Percentiles rank a stretch among this genome's conserved stretches.
phyloP scores from a whole-genome alignment of 1,140 invertebrate species.

The Leptoteleia sp. region DNA sequence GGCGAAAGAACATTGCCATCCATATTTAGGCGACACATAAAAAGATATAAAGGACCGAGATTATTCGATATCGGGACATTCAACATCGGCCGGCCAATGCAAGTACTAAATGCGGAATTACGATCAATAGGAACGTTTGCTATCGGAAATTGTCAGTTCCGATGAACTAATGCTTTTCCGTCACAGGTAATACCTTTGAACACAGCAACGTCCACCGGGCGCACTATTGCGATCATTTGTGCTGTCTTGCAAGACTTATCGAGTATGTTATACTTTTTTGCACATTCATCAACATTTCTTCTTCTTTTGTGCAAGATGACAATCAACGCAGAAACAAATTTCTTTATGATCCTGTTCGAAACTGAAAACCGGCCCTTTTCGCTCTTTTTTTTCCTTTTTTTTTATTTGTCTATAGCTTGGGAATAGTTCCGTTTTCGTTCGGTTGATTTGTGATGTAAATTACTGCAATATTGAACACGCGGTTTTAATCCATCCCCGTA shows the following conservation, averaged over 20 bases:
- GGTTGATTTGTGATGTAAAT: too few relatives aligned
- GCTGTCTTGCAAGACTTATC: conserved; percentile 41
- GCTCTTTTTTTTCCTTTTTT: background rate
- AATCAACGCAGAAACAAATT: background rate
- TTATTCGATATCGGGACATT: conserved; percentile 54
- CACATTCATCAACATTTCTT: conserved; percentile 23
- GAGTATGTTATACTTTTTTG: conserved; percentile 34
- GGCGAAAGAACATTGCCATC: conserved; percentile 21
- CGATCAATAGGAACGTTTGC: conserved; percentile 71
- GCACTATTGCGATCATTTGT: conserved; percentile 30
- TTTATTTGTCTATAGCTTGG: too few relatives aligned
- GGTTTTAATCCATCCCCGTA: background rate
- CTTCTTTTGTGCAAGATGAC: background rate
- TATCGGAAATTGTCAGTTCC: conserved; percentile 74
- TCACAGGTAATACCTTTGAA: conserved; percentile 65
- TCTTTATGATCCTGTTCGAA: too few relatives aligned
- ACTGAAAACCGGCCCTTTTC: too few relatives aligned
- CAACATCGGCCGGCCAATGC: conserved; percentile 53
- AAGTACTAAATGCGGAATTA: conserved; percentile 69
- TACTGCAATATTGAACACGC: too few relatives aligned
- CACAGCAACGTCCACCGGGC: conserved; percentile 20
- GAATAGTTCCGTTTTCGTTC: too few relatives aligned
- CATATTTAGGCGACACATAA: conserved; percentile 38
- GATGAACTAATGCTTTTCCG: conserved; percentile 71
- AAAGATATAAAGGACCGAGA: conserved; percentile 47